Conservation (phyloP, 2,888 invertebrate species). For the Selenia dentaria region DNA sequence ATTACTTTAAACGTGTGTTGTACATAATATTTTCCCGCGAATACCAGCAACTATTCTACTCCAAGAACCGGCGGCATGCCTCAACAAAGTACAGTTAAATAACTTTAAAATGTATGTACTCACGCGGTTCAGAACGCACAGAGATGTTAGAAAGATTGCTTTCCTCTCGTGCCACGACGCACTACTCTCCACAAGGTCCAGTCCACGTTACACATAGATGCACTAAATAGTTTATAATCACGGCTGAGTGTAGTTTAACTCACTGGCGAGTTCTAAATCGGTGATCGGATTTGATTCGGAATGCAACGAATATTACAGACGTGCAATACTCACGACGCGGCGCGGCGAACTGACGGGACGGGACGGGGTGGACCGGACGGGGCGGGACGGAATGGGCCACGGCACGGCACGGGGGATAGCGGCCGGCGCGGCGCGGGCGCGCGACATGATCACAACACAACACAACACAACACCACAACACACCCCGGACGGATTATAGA, state of each 20-base stretch:
- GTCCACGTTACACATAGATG: constrained; percentile 52
- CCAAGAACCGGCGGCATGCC: constrained; percentile 54
- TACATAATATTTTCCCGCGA: constrained; percentile 62
- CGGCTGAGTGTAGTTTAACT: constrained; percentile 43
- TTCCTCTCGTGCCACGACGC: constrained; percentile 34
- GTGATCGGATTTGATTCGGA: constrained; percentile 27
- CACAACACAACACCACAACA: no score
- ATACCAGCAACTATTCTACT: constrained; percentile 40
- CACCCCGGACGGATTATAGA: no score
- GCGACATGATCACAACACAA: no score
- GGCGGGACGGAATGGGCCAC: no score
- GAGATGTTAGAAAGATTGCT: constrained; percentile 57
- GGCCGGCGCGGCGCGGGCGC: neutral
- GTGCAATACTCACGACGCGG: constrained; percentile 46
- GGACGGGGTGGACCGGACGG: no score
- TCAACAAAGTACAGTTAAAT: constrained; percentile 74
- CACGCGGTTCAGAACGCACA: constrained; percentile 57
- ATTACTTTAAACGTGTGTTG: neutral
- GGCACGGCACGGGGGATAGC: constrained; percentile 17
- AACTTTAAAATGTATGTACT: constrained; percentile 68
- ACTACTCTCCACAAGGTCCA: constrained; percentile 40
- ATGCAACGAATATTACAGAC: constrained; percentile 30
- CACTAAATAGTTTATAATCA: constrained; percentile 56
- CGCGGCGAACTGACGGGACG: constrained; percentile 59
- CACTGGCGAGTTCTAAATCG: constrained; percentile 57